Percentiles rank a stretch among this genome's conserved stretches.
Conservation (phyloP, 2,888 invertebrate species). For the Mesoligia furuncula region DNA sequence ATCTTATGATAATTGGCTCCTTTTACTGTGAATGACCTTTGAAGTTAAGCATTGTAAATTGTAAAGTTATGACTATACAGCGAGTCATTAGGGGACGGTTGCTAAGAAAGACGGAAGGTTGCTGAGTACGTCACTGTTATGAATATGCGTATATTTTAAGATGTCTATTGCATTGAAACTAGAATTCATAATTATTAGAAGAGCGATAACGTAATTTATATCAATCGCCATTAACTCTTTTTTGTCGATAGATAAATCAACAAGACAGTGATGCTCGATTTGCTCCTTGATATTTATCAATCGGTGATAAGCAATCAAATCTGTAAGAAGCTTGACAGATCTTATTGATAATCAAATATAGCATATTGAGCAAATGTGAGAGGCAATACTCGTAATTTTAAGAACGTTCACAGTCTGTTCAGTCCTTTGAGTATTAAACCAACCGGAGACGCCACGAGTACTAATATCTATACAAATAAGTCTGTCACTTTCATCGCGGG, state of each 20-base stretch:
- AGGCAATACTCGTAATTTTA: too few relatives aligned
- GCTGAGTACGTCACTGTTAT: background rate
- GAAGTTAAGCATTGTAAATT: slow-evolving; percentile 15
- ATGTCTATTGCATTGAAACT: background rate
- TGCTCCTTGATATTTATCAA: background rate
- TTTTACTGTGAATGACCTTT: background rate
- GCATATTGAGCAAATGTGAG: background rate
- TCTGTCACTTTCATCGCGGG: too few relatives aligned
- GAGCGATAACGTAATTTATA: background rate
- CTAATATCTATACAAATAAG: too few relatives aligned
- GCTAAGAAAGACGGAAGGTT: slow-evolving; percentile 23
- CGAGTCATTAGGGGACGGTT: background rate
- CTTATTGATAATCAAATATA: slow-evolving; percentile 13
- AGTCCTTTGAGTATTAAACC: too few relatives aligned
- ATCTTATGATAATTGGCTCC: background rate
- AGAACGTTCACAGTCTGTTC: too few relatives aligned
- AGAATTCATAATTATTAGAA: too few relatives aligned
- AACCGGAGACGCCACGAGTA: too few relatives aligned
- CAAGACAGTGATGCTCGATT: too few relatives aligned
- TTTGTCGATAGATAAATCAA: background rate
- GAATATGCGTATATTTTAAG: background rate
- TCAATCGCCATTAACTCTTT: too few relatives aligned
- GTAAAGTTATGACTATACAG: background rate
- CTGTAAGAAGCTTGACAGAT: background rate
- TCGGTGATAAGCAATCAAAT: background rate